Base-by-base conservation (phyloP, 2,888 invertebrate genomes). In the Dryadula phaetusa region DNA sequence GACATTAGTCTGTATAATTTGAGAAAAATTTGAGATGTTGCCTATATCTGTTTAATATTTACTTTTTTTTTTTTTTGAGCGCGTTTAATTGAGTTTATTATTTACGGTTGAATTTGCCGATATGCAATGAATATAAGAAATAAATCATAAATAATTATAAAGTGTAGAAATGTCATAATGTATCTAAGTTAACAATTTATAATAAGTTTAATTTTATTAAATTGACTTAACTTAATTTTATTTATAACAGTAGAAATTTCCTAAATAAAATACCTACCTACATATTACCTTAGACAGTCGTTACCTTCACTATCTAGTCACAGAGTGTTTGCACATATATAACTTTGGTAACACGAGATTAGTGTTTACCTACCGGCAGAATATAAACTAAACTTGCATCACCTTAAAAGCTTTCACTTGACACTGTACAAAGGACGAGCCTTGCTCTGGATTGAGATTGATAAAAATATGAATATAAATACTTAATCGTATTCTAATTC, bases 1-100 rank as follows among this genome's bases (percentile, higher is more conserved):
- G 69, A 66, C 47, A 42, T 56, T 64, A 60, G 47, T 61, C 7
- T 3, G 14, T 16, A 42, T 18, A 6, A 18, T 60, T 28, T 58
- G 28, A 14, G 16, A 42, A 60, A 32, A 60, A n/a, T 28, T 28
- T 52, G 16, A 16, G 16, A 3, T 16, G 28, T 28, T 28, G 28
- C 0, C 16, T 52, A 0, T 22, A 47, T 25, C 22, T 6, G 16
- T 49, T 3, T 3, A 18, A 18, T 8, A 10, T 44, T 3, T 44
- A 44, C 8, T 44, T 44, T n/a, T n/a, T n/a, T n/a, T n/a, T n/a
- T n/a, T n/a, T n/a, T n/a, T n/a, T n/a, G n/a, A n/a, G n/a, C n/a
- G n/a, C n/a, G 32, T 32, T 6, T 32, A 8, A 32, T 8, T 32
- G 32, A 32, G 37, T 37, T 12, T 37, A 12, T 37, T 37, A 37